Evolutionary conservation across 53 echinoderm and acorn worm genomes (phyloP), one percentile per base, ranked within the genome.

Genomic region (Holothuria scabra): DNA sequence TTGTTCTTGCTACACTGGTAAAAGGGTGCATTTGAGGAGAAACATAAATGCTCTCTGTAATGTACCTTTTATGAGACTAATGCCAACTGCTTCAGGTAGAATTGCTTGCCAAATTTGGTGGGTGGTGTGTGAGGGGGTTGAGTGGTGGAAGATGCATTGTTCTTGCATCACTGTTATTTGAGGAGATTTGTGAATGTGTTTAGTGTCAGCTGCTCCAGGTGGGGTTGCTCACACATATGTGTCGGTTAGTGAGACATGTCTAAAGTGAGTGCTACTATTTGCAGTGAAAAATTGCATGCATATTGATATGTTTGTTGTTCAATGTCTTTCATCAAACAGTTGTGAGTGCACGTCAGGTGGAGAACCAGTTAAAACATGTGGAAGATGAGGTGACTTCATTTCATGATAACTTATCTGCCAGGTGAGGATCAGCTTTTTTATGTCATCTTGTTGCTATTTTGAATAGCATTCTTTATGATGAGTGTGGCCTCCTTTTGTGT

Each of bases 31-130:
- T 55, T 56, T 94, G 25, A 97, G 89, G 80, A 95, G 83, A 80
- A 37, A 11, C n/a, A 89, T 29, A 16, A 46, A 81, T 32, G 60
- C 35, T 5, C 70, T 65, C 76, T 86, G 87, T 65, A 31, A 87
- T 32, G 91, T 83, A 12, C 97, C 93, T 13, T 23, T 97, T 56
- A 97, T 97, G 94, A 92, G 97, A 84, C 94, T 93, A 8, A 94
- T 94, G 93, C 94, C 99, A 24, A 94, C 94, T 46, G 86, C 94
- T 2, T 82, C 91, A 85, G 88, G 99, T 97, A 67, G 30, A 81
- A 23, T 18, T 46, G 63, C n/a, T n/a, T n/a, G n/a, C n/a, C n/a
- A n/a, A n/a, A n/a, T 81, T 19, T 41, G 10, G 41, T 41, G 8
- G 10, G 35, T 3, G 6, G 41, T 41, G 10, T 41, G 7, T 8